Conservation (phyloP, 2,797 vertebrate species). For the Salmo trutta region DNA sequence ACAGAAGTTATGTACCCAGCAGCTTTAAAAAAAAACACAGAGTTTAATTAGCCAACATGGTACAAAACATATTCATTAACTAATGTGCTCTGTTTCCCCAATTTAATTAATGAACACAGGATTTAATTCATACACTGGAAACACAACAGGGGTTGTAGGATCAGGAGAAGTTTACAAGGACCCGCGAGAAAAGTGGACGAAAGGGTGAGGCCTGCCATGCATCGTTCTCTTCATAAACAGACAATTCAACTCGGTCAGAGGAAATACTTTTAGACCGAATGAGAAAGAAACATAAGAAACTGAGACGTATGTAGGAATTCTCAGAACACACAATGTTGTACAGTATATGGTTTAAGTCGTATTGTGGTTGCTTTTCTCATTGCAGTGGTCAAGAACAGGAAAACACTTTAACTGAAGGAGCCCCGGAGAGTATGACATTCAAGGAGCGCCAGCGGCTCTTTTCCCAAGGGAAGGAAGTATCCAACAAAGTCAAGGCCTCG, state of each 20-base stretch:
- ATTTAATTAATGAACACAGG: constrained; percentile 75
- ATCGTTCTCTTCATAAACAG: background rate
- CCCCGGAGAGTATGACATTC: constrained; percentile 93
- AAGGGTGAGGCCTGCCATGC: constrained; percentile 77
- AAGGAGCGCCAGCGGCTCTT: constrained; percentile 97
- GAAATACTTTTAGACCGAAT: background rate
- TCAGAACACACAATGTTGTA: background rate
- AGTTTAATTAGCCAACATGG: background rate
- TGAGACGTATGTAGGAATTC: background rate
- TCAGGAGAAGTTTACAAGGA: constrained; percentile 86
- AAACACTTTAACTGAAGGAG: constrained; percentile 59
- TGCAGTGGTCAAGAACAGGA: constrained; percentile 85
- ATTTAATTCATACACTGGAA: constrained; percentile 89
- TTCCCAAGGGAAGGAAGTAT: constrained; percentile 97
- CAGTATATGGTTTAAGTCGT: background rate
- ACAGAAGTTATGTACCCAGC: constrained; percentile 31
- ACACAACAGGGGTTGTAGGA: constrained; percentile 83
- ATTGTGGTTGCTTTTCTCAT: background rate
- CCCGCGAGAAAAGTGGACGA: constrained; percentile 85
- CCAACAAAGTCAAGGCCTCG: constrained; percentile 97
- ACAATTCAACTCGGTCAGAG: background rate
- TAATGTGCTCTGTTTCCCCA: constrained; percentile 24
- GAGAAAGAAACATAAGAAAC: background rate
- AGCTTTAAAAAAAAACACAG: constrained; percentile 19
- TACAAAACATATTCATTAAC: background rate